Conservation (phyloP, 2,888 invertebrate genomes). For the Corythucha ciliata region DNA sequence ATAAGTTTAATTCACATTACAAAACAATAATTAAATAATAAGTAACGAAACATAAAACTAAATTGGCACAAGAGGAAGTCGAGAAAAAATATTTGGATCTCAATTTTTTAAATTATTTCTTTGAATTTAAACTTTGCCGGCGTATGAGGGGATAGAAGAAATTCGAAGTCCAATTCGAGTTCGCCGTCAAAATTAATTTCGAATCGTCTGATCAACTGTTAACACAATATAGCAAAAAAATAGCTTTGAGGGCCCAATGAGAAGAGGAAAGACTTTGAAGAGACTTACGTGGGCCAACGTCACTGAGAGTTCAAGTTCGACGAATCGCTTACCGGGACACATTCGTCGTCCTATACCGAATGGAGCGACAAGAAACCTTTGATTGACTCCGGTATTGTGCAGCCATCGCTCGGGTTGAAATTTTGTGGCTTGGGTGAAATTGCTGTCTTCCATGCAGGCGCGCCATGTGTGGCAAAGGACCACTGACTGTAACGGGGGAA, state of each 20-base stretch:
- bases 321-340: conserved; percentile 78
- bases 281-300: conserved; percentile 58
- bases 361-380: conserved; percentile 59
- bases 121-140: conserved; percentile 58
- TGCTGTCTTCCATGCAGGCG: conserved; percentile 64
- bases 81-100: too few species aligned
- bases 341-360: conserved; percentile 72
- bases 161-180: conserved; percentile 68
- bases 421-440: conserved; percentile 60
- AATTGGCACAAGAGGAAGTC: too few species aligned
- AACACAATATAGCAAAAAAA: conserved; percentile 28
- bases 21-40: too few species aligned
- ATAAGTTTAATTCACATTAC: too few species aligned
- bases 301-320: conserved; percentile 65
- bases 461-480: conserved; percentile 72
- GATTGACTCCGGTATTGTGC: conserved; percentile 41
- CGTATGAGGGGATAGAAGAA: conserved; percentile 65
- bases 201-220: conserved; percentile 60
- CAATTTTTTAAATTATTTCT: conserved; percentile 34
- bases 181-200: conserved; percentile 58
- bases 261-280: too few species aligned
- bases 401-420: conserved; percentile 75
- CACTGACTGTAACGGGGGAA: conserved; percentile 55
- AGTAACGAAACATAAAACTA: too few species aligned
- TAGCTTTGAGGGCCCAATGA: too few species aligned